These are phyloP conservation scores for Ariolimax columbianus DNA, from an alignment of 2,888 invertebrate species.

Conservation along the genomic window DNA sequence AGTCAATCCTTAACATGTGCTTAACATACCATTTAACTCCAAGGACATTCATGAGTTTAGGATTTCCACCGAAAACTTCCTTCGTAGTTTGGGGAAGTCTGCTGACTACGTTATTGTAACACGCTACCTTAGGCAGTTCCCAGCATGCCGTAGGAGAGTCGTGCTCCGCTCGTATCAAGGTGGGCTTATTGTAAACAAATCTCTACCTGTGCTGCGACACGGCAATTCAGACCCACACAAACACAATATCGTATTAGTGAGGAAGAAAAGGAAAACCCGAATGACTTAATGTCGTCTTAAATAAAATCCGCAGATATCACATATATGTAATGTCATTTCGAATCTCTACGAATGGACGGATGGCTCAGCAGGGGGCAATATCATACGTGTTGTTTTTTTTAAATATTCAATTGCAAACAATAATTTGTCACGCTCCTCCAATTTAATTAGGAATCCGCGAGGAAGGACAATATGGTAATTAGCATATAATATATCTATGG, in stretches of 20 bases:
- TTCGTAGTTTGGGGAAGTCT: not conserved
- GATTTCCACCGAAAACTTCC: not conserved
- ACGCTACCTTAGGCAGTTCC: conserved; percentile 47
- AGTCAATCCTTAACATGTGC: not conserved
- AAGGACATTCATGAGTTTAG: not conserved
- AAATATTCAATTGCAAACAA: too few relatives aligned
- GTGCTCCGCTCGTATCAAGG: not conserved
- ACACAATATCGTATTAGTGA: not conserved
- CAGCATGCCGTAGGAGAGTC: conserved; percentile 46
- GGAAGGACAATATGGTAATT: too few relatives aligned
- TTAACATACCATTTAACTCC: conserved; percentile 15
- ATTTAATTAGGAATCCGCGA: too few relatives aligned
- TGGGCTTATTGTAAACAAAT: conserved; percentile 26
- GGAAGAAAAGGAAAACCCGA: not conserved
- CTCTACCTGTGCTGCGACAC: not conserved
- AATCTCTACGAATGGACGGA: too few relatives aligned
- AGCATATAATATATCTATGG: too few relatives aligned
- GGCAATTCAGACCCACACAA: not conserved
- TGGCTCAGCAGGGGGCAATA: not conserved
- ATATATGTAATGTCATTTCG: not conserved
- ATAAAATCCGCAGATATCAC: not conserved
- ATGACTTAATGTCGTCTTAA: not conserved
- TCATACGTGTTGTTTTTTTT: too few relatives aligned
- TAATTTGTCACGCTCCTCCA: too few relatives aligned
- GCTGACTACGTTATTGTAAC: not conserved